A percentile compares a stretch with the other conserved stretches of the same genome.
Conservation (phyloP, 2,888 invertebrate genomes). For the Leptinotarsa tumamoca region DNA sequence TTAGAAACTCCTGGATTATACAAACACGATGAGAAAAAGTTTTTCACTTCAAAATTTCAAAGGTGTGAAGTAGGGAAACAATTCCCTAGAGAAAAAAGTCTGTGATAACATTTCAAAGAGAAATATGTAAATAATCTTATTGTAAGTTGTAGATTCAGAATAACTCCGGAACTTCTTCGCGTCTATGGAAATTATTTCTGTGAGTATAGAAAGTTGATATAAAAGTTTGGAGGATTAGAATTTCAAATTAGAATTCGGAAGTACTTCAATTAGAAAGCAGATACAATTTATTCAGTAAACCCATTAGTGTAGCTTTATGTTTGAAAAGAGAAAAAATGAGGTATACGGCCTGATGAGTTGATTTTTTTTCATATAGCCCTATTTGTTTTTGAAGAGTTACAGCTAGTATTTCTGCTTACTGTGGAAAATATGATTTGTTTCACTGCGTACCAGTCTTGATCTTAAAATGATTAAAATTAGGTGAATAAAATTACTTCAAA, state of each 20-base stretch:
- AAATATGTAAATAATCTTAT: slow-evolving; percentile 4
- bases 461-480: no score
- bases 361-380: no score
- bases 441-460: no score
- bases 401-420: no score
- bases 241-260: background rate
- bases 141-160: background rate
- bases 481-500: no score
- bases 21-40: background rate
- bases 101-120: background rate
- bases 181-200: slow-evolving; percentile 1
- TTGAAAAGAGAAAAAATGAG: background rate
- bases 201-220: slow-evolving; percentile 4
- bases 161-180: background rate
- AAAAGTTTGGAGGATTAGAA: background rate
- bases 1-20: background rate
- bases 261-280: background rate
- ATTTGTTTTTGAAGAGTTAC: no score
- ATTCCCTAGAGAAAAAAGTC: background rate
- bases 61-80: slow-evolving; percentile 10
- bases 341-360: no score
- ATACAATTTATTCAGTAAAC: background rate
- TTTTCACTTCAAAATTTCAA: slow-evolving; percentile 4
- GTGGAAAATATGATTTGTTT: no score
- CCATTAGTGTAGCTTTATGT: background rate